Evolutionary conservation across 1,140 invertebrate species (phyloP).

Genomic region (Orchestia grillus): DNA sequence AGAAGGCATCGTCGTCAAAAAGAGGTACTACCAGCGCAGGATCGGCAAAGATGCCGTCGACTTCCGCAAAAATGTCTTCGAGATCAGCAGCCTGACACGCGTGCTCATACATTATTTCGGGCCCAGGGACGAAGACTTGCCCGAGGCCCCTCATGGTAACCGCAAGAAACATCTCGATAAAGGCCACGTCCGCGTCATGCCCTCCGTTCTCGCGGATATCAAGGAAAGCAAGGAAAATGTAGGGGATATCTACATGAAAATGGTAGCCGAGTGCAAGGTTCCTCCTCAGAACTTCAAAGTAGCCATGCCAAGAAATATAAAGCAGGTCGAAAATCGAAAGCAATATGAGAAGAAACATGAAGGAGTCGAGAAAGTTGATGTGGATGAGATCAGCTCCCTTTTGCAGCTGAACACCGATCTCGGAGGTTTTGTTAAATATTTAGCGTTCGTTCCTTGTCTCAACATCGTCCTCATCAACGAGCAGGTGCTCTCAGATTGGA

Average conservation of each 20-base stretch:
- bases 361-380: constrained; percentile 16
- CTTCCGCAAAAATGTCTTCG: constrained; percentile 41
- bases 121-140: constrained; percentile 11
- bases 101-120: constrained; percentile 39
- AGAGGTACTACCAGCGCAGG: constrained; percentile 32
- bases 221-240: constrained; percentile 47
- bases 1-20: constrained; percentile 35
- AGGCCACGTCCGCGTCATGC: constrained; percentile 35
- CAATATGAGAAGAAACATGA: constrained; percentile 45
- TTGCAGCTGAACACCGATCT: constrained; percentile 39
- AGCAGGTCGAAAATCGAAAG: constrained; percentile 25
- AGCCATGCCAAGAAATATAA: constrained; percentile 40
- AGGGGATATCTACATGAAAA: constrained; percentile 34
- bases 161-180: constrained; percentile 22
- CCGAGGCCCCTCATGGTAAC: constrained; percentile 30
- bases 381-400: constrained; percentile 22
- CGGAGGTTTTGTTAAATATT: constrained; percentile 26
- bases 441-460: constrained; percentile 16
- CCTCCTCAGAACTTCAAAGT: constrained; percentile 50
- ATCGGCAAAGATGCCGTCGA: constrained; percentile 43
- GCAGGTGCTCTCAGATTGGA: constrained; percentile 15
- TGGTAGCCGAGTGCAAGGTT: constrained; percentile 37
- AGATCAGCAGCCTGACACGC: constrained; percentile 24
- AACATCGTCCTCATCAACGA: constrained; percentile 51
- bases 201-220: constrained; percentile 16